These are phyloP conservation scores for Samia ricini DNA, from an alignment of 1,140 invertebrate genomes.

Conservation along the genomic window DNA sequence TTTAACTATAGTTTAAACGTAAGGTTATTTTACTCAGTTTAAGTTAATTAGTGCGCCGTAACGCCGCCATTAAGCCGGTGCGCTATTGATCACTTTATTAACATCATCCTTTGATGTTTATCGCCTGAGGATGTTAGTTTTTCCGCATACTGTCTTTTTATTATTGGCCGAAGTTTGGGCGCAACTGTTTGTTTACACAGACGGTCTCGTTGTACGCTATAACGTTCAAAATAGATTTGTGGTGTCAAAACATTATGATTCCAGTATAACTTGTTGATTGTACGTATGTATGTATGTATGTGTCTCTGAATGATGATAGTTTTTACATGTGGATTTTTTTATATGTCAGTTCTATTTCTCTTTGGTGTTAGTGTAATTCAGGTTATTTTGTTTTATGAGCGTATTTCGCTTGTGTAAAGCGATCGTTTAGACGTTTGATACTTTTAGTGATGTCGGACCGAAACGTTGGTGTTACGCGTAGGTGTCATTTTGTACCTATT, in stretches of 20 bases:
- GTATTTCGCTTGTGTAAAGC: background rate
- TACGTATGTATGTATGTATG: too few relatives aligned
- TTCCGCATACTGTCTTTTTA: conserved; percentile 76
- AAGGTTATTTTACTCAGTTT: conserved; percentile 27
- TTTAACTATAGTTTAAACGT: conserved; percentile 16
- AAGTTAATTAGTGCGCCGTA: conserved; percentile 48
- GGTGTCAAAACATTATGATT: conserved; percentile 70
- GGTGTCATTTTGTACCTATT: background rate
- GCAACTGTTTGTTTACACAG: conserved; percentile 66
- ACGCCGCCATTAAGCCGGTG: conserved; percentile 35
- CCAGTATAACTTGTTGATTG: conserved; percentile 30
- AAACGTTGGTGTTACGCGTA: background rate
- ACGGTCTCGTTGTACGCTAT: conserved; percentile 49
- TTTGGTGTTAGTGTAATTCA: background rate
- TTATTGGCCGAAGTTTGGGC: conserved; percentile 74
- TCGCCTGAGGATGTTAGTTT: conserved; percentile 72
- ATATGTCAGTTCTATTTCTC: background rate
- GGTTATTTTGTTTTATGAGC: background rate
- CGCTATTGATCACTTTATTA: conserved; percentile 66
- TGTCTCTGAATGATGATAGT: conserved; percentile 34
- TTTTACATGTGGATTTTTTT: conserved; percentile 12
- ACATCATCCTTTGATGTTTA: conserved; percentile 66
- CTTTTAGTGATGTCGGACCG: background rate
- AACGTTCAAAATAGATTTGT: conserved; percentile 68
- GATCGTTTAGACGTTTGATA: background rate